These are phyloP conservation scores for Nephrocerus scutellatus DNA, from an alignment of 2,888 invertebrate genomes.

Conservation along the genomic window DNA sequence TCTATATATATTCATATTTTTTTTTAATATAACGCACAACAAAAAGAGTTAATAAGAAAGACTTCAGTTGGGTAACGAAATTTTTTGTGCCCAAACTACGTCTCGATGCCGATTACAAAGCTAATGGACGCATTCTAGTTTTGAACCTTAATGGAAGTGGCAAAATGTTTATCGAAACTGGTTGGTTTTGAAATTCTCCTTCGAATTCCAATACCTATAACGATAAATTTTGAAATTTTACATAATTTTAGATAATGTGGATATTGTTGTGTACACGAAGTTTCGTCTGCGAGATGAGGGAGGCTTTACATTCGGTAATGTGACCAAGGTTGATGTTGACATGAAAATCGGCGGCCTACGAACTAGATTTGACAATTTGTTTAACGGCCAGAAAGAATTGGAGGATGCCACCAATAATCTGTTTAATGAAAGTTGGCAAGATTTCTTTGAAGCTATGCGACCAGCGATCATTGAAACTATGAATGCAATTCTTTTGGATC, in stretches of 20 bases:
- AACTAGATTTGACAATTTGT: conserved; percentile 59
- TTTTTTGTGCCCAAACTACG: conserved; percentile 56
- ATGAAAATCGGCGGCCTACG: conserved; percentile 56
- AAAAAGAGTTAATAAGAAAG: conserved; percentile 54
- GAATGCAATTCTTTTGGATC: conserved; percentile 57
- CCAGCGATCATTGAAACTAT: conserved; percentile 61
- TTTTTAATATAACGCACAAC: background rate
- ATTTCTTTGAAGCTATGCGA: conserved; percentile 58
- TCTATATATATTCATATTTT: no score
- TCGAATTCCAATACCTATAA: background rate
- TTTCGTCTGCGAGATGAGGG: conserved; percentile 18
- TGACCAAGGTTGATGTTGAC: conserved; percentile 55
- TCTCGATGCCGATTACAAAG: conserved; percentile 58
- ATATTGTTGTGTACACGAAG: conserved; percentile 14
- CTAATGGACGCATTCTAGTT: conserved; percentile 57
- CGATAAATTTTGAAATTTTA: no score
- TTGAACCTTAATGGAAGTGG: conserved; percentile 59
- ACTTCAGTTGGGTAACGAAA: conserved; percentile 58
- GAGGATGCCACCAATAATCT: conserved; percentile 63
- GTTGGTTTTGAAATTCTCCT: conserved; percentile 47
- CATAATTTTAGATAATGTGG: conserved; percentile 21
- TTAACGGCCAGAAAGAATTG: conserved; percentile 37
- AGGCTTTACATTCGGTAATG: conserved; percentile 55
- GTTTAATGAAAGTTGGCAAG: conserved; percentile 63
- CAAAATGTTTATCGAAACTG: conserved; percentile 51